Conservation (phyloP, 2,888 invertebrate genomes). For the Amphipoea lucens region DNA sequence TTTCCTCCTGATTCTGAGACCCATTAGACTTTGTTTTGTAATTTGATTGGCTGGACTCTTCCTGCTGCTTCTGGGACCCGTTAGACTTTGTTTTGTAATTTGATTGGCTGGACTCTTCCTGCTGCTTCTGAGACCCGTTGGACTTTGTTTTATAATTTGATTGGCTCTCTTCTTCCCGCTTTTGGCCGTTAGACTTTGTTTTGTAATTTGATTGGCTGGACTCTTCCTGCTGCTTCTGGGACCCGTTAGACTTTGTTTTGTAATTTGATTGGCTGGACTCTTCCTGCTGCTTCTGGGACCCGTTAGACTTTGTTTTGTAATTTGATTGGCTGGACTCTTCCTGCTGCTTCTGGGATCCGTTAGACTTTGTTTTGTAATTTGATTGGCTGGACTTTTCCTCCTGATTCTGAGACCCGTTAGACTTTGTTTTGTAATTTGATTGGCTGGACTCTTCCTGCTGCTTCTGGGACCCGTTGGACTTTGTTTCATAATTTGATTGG, state of each 20-base stretch:
- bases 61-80: neutral
- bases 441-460: neutral
- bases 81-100: neutral
- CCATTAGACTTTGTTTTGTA: fast-evolving
- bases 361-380: neutral
- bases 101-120: neutral
- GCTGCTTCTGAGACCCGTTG: neutral
- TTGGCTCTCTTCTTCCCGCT: neutral
- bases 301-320: neutral
- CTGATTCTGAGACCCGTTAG: neutral
- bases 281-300: neutral
- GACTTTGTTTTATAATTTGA: neutral
- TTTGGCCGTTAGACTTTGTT: neutral
- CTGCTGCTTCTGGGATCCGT: neutral
- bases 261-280: neutral
- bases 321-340: neutral
- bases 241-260: neutral
- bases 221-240: neutral
- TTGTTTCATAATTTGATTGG: neutral
- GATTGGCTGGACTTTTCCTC: neutral
- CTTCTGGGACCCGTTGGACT: neutral
- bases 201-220: neutral
- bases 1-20: neutral
- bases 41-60: neutral
- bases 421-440: neutral